Evolutionary conservation across 37 sponge, comb jelly and placozoan genomes (phyloP).

Genomic region (Corticium candelabrum): DNA sequence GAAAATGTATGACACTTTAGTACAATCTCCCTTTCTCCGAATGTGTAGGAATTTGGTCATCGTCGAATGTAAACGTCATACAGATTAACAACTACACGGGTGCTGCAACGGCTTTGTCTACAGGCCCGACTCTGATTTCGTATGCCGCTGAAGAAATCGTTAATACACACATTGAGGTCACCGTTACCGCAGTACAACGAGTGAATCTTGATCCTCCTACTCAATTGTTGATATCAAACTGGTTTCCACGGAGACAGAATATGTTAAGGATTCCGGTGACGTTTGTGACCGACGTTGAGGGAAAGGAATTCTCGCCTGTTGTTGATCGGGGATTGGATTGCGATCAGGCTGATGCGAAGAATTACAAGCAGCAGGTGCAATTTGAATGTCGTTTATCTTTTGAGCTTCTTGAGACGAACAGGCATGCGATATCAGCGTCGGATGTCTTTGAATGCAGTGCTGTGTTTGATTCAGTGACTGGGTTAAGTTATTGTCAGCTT

Average conservation of each 20-base stretch:
- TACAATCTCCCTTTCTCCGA: background rate
- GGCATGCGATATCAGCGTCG: background rate
- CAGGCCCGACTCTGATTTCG: conserved; percentile 54
- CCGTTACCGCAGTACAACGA: background rate
- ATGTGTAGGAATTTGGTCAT: background rate
- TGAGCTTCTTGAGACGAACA: conserved; percentile 13
- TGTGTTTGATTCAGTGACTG: conserved; percentile 28
- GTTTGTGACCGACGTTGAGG: conserved; percentile 12
- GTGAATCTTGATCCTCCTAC: background rate
- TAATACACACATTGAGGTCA: conserved; percentile 71
- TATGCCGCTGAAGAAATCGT: conserved; percentile 43
- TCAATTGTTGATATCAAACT: no score
- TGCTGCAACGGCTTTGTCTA: conserved; percentile 25
- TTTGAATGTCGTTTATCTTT: conserved; percentile 51
- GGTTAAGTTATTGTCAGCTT: conserved; percentile 34
- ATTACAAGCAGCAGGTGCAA: conserved; percentile 43
- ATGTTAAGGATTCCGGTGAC: conserved; percentile 29
- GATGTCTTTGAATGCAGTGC: conserved; percentile 18
- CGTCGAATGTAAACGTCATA: conserved; percentile 17
- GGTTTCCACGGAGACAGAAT: no score
- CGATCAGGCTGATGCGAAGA: no score
- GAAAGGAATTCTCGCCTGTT: conserved; percentile 21
- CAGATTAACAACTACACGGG: conserved; percentile 34
- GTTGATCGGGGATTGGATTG: no score
- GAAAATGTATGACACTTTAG: background rate